Evolutionary conservation across 1,140 invertebrate genomes (phyloP), one percentile per base, ranked within the genome.

Genomic region (Plutomurus gul): DNA sequence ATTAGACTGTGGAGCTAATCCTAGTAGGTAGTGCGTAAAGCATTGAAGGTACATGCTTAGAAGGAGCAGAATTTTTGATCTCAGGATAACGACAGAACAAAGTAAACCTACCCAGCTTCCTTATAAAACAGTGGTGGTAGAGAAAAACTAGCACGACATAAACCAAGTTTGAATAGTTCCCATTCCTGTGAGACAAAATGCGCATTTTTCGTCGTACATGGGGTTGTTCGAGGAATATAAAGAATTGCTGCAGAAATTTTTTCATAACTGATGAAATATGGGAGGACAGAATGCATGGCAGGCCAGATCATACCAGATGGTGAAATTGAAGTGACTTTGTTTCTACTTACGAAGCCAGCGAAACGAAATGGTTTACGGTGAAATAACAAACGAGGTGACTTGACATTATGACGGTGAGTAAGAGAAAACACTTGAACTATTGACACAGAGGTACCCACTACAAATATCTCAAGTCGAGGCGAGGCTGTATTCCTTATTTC

Each of bases 251-350:
- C 60, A 60, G 60, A 56, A 77, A 76, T 76, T 76, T 77, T 77
- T 77, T 77, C 75, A 77, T 77, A 77, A 46, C 51, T 39, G 60
- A 77, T 77, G 75, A 77, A 77, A 77, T 77, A 77, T 77, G 56
- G 47, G 75, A 70, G 27, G 60, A 77, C 16, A n/a, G 10, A 56
- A 65, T 77, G 56, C 37, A 65, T 77, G 37, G 36, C 47, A 77
- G 56, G 30, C 56, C 56, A 33, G 56, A 36, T n/a, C 27, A 65
- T 25, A 65, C 22, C 56, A 65, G 56, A 65, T 65, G 56, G 56
- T 30, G 25, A 30, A 18, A 30, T 65, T 65, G 56, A 51, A 51
- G n/a, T 49, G 11, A 49, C 56, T 16, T 30, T 10, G 22, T 30
- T 20, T 33, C 25, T 33, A 65, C 56, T 18, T 47, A n/a, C 20